Base-by-base conservation (phyloP, 2,797 vertebrate species). In the Xenentodon cancila region DNA sequence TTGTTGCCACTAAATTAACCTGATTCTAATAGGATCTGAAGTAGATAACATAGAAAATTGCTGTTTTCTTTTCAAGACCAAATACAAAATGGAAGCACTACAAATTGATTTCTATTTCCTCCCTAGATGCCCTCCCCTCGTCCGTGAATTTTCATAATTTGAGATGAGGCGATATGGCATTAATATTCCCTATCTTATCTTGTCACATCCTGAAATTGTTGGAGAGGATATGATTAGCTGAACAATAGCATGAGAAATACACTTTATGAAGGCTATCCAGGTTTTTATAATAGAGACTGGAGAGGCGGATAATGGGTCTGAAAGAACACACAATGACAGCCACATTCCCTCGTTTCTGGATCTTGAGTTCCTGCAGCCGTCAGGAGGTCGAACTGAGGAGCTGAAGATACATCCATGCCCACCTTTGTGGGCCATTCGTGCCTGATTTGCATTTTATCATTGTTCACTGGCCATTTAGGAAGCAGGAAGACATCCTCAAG, bases 161-260 rank as follows among this genome's bases (percentile, higher is more conserved):
- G 75, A 91, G 92, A 93, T 93, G 88, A 89, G 77, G 72, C 64
- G 92, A 94, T 93, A 93, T 68, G 77, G 79, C 86, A 85, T 92
- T 92, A 93, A 93, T 92, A 90, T 91, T 87, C 87, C 55, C 79
- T 91, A 89, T 93, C 93, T 93, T 92, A 91, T 94, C 92, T 90
- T 93, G 92, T 91, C 90, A 91, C 89, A 92, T 92, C 89, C 88
- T 91, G 91, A 91, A 92, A 91, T 91, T 88, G 90, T 91, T 92
- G 89, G 91, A 94, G 91, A 94, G 92, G 92, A 92, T 91, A 88
- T 89, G 91, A 93, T 94, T 93, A 92, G 85, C 84, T 76, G 85
- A 93, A 92, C 93, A 94, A 93, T 93, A 87, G 88, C 87, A 88
- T 89, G 86, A 92, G 90, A 91, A 93, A 90, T 86, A 81, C 87